phyloP scores from a whole-genome alignment of 2,797 vertebrate genomes.

The Sus cebifrons region DNA sequence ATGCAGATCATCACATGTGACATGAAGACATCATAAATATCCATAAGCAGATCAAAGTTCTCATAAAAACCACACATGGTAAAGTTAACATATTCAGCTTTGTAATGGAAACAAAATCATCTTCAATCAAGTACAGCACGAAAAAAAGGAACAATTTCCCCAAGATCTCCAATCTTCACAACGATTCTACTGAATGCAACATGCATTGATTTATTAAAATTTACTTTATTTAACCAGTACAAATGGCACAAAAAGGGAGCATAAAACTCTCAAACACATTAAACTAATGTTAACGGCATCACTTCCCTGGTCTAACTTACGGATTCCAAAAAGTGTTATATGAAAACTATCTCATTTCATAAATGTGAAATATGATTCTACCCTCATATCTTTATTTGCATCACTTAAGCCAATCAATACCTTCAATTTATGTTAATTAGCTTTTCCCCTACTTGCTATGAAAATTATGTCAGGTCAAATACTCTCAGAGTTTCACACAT shows the following conservation, averaged over 20 bases:
- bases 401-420: neutral
- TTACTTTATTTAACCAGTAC: constrained; percentile 44
- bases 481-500: constrained; percentile 2
- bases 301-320: constrained; percentile 17
- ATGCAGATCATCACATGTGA: neutral
- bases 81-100: constrained; percentile 28
- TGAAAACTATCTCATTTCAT: constrained; percentile 50
- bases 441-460: neutral
- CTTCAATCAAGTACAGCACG: constrained; percentile 24
- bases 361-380: constrained; percentile 2
- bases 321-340: constrained; percentile 39
- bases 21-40: constrained; percentile 2
- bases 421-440: constrained; percentile 36
- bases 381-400: neutral
- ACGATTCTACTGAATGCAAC: constrained; percentile 32
- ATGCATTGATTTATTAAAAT: constrained; percentile 50
- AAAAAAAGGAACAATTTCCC: constrained; percentile 59
- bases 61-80: neutral
- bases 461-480: constrained; percentile 15
- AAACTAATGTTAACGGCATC: constrained; percentile 43
- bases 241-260: neutral
- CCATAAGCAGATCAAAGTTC: neutral
- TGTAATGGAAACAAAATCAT: constrained; percentile 18
- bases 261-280: constrained; percentile 58
- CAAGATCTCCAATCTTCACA: constrained; percentile 39